Evolutionary conservation across 2,888 invertebrate species (phyloP).

Genomic region (Caenorhabditis becei): DNA sequence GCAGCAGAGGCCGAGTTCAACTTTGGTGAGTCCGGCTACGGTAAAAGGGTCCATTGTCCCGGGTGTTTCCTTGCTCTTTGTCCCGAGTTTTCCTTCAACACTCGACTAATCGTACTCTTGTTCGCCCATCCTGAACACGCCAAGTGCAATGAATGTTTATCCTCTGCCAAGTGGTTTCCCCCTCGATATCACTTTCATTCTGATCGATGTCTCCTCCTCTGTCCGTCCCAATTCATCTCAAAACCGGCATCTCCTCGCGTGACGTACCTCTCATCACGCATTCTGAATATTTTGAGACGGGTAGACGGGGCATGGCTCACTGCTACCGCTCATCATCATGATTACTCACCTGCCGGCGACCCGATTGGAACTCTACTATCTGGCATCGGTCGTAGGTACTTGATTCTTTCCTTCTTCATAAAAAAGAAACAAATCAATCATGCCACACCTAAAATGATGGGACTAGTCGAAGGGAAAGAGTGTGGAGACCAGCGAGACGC

Average conservation of each 20-base stretch:
- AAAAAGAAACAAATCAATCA: conserved; percentile 51
- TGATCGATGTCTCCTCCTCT: conserved; percentile 21
- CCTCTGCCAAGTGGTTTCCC: conserved; percentile 18
- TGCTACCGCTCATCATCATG: not conserved
- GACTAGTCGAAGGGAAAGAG: conserved; percentile 11
- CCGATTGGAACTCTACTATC: conserved; percentile 45
- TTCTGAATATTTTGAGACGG: conserved; percentile 24
- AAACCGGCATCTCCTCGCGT: conserved; percentile 31
- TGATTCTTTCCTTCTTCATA: conserved; percentile 6
- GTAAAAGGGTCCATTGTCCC: not conserved
- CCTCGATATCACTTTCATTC: conserved; percentile 32
- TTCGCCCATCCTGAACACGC: not conserved
- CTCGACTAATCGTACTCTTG: not conserved
- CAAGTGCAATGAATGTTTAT: conserved; percentile 20
- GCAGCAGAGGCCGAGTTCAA: conserved; percentile 58
- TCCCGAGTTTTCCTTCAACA: not conserved
- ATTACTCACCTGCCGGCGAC: conserved; percentile 43
- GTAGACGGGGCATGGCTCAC: not conserved
- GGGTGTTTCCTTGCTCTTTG: not conserved
- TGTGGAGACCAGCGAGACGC: conserved; percentile 8
- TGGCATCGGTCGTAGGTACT: conserved; percentile 48
- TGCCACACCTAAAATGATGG: conserved; percentile 27
- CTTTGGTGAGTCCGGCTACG: conserved; percentile 45
- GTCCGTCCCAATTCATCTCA: conserved; percentile 5
- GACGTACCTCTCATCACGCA: conserved; percentile 39